Conservation (phyloP, 1,140 invertebrate species). For the Maniola jurtina region DNA sequence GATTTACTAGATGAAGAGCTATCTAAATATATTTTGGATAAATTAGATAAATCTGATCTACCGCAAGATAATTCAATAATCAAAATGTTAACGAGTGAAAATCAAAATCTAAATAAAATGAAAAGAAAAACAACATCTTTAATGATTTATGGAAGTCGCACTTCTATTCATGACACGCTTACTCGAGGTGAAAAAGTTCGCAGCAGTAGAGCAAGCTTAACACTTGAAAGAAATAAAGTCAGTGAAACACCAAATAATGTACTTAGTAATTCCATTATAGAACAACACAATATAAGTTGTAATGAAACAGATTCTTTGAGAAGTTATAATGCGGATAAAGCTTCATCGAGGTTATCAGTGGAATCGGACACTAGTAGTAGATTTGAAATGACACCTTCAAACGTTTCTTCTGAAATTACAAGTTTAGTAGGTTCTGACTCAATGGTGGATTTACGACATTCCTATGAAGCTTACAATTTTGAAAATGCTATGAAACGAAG, state of each 20-base stretch:
- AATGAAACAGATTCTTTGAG: constrained; percentile 71
- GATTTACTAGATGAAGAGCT: constrained; percentile 77
- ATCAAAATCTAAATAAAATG: constrained; percentile 66
- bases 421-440: constrained; percentile 67
- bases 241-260: constrained; percentile 45
- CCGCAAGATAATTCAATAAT: constrained; percentile 71
- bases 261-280: constrained; percentile 57
- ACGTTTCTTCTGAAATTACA: constrained; percentile 62
- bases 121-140: constrained; percentile 75
- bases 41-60: constrained; percentile 71
- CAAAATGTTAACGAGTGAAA: constrained; percentile 73
- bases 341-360: constrained; percentile 71
- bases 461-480: constrained; percentile 69
- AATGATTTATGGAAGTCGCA: constrained; percentile 77
- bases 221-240: constrained; percentile 56
- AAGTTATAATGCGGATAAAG: constrained; percentile 74
- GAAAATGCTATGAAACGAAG: constrained; percentile 84
- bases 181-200: constrained; percentile 75
- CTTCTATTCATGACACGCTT: constrained; percentile 77
- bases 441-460: constrained; percentile 78
- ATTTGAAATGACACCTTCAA: constrained; percentile 69
- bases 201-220: constrained; percentile 69
- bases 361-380: constrained; percentile 76
- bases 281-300: constrained; percentile 63
- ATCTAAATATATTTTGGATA: constrained; percentile 71